Evolutionary conservation across 2,113 vertebrate species (phyloP), one percentile per base, ranked within the genome.

Genomic region (Cinclus mexicanus): DNA sequence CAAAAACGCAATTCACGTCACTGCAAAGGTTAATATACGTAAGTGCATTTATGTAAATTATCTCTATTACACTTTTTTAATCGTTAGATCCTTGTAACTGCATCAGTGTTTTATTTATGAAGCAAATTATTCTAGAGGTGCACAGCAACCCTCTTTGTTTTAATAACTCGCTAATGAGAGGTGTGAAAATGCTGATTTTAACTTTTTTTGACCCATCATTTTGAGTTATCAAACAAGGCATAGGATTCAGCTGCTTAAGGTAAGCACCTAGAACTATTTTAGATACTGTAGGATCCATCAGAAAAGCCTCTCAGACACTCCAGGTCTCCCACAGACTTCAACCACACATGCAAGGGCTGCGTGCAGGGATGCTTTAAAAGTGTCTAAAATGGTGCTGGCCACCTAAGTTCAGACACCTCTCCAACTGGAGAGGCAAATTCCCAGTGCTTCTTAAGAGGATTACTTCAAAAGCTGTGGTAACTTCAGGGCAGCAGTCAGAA

Each of bases 291-390:
- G 19, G 9, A 37, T 20, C n/a, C 26, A 63, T 12, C 37, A 42
- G 19, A 76, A 52, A 71, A 61, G 9, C 12, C 23, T 22, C 29
- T 46, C 1, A 0, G 4, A 6, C 26, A 39, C 19, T 1, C 0
- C 17, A 17, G 28, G 44, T 55, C 35, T 86, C 59, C 42, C 9
- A 7, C 0, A 68, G 53, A 25, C 59, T 63, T 64, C 37, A 69
- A 70, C 12, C 16, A 67, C 15, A 10, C 19, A 41, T 4, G 21
- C 47, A 42, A 89, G 17, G 31, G 35, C 39, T 80, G 22, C 11
- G n/a, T 14, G 14, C 3, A 13, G 5, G 14, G 67, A 79, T 63
- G 22, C 28, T 78, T 26, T 47, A 56, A 31, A 39, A 49, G 11
- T 7, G 21, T 53, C 49, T 46, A 46, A 64, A 87, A 46, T 2